Conservation (phyloP, 1,140 invertebrate genomes). For the Drosophila repletoides region DNA sequence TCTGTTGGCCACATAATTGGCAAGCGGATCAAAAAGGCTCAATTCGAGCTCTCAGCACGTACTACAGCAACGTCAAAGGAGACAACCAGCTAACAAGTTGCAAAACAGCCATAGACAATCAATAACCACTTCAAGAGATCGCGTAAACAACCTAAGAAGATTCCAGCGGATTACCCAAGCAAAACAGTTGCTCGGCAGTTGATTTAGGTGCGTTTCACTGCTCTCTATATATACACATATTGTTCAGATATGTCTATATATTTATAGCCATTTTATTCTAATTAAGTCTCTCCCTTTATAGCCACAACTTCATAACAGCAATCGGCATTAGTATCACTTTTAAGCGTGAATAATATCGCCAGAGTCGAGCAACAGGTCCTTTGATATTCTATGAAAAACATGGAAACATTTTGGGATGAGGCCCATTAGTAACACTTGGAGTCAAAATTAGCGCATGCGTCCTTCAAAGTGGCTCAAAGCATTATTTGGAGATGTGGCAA, state of each 20-base stretch:
- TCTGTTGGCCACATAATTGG: constrained; percentile 39
- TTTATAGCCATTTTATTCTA: too few relatives aligned
- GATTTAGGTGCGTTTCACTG: too few relatives aligned
- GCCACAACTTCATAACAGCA: too few relatives aligned
- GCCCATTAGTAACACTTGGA: background rate
- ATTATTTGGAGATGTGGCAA: background rate
- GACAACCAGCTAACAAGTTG: background rate
- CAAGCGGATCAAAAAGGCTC: constrained; percentile 32
- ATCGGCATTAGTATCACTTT: too few relatives aligned
- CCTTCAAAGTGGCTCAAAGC: constrained; percentile 16
- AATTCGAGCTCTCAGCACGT: constrained; percentile 12
- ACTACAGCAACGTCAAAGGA: constrained; percentile 10
- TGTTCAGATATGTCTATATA: too few relatives aligned
- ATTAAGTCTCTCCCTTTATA: too few relatives aligned
- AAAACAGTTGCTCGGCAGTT: too few relatives aligned
- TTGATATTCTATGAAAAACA: constrained; percentile 21
- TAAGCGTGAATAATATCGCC: too few relatives aligned
- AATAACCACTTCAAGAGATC: background rate
- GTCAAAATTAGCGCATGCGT: constrained; percentile 48
- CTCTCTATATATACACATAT: too few relatives aligned
- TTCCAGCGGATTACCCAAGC: background rate
- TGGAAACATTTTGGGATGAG: constrained; percentile 7
- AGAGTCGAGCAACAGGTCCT: constrained; percentile 52
- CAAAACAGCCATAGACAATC: background rate
- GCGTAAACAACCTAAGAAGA: background rate